Evolutionary conservation across 2,888 invertebrate species (phyloP).

Genomic region (Acheta domesticus): DNA sequence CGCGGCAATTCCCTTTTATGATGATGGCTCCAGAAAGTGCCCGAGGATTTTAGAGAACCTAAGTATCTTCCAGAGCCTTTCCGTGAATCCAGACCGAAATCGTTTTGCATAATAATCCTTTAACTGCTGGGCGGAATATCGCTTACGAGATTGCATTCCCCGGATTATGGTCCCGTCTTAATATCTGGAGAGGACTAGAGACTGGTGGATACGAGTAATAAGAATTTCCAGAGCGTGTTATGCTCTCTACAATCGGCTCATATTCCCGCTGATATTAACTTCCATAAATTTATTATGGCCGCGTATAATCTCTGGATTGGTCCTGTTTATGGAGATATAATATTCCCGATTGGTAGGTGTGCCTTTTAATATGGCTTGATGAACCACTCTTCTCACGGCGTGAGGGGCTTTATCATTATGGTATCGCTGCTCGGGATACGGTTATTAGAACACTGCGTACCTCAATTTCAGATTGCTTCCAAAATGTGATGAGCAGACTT

Average conservation of each 20-base stretch:
- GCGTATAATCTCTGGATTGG: background rate
- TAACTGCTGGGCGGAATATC: background rate
- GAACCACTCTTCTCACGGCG: background rate
- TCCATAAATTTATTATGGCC: background rate
- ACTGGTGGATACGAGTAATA: background rate
- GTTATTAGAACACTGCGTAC: background rate
- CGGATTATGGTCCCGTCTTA: background rate
- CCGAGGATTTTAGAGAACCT: background rate
- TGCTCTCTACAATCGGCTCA: background rate
- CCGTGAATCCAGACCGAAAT: conserved; percentile 18
- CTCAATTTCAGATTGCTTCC: background rate
- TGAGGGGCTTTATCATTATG: background rate
- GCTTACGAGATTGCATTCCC: conserved; percentile 18
- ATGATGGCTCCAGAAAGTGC: conserved; percentile 1
- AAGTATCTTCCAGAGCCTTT: background rate
- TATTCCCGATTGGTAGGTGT: background rate
- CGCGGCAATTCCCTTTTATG: background rate
- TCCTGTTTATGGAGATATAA: conserved; percentile 3
- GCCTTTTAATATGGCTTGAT: background rate
- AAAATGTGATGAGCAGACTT: background rate
- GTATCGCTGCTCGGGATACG: background rate
- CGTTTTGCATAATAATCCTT: background rate
- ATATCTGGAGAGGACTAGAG: background rate
- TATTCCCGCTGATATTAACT: background rate
- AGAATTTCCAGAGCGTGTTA: background rate